Evolutionary conservation across 1,140 invertebrate genomes (phyloP).

Genomic region (Drosophila orena): DNA sequence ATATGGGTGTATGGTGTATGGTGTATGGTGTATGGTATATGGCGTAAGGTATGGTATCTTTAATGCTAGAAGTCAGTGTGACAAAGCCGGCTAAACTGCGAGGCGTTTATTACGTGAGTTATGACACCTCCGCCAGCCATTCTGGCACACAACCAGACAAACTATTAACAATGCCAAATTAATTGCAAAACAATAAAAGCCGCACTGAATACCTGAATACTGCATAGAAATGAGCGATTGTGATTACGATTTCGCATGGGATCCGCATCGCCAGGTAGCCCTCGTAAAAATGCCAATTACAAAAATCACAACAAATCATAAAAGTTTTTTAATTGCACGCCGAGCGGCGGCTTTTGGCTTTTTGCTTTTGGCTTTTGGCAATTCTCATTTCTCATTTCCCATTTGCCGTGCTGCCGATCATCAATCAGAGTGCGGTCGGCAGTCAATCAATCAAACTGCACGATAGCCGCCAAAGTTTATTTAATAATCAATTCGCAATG

Average conservation of each 20-base stretch:
- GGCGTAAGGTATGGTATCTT: constrained; percentile 20
- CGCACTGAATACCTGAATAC: constrained; percentile 61
- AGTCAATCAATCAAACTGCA: constrained; percentile 44
- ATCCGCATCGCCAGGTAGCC: constrained; percentile 66
- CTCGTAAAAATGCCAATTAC: constrained; percentile 73
- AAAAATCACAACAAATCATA: constrained; percentile 81
- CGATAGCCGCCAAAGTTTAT: constrained; percentile 38
- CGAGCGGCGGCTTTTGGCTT: constrained; percentile 33
- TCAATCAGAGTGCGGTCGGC: constrained; percentile 46
- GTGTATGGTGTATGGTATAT: too few relatives aligned
- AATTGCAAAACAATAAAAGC: constrained; percentile 73
- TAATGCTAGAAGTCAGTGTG: constrained; percentile 53
- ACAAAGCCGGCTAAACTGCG: constrained; percentile 62
- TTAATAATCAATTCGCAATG: constrained; percentile 25
- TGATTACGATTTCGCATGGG: constrained; percentile 32
- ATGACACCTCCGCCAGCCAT: constrained; percentile 62
- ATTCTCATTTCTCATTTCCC: constrained; percentile 19
- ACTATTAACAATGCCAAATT: constrained; percentile 75
- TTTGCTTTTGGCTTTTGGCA: too few relatives aligned
- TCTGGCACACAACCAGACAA: constrained; percentile 34
- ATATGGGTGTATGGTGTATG: constrained; percentile 14
- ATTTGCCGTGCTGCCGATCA: constrained; percentile 25
- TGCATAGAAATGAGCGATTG: constrained; percentile 59
- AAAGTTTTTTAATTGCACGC: constrained; percentile 72
- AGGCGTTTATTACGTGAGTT: constrained; percentile 76